A percentile compares a stretch with the other conserved stretches of the same genome.
Conservation (phyloP, 2,797 vertebrate species). For the Fundulus diaphanus region DNA sequence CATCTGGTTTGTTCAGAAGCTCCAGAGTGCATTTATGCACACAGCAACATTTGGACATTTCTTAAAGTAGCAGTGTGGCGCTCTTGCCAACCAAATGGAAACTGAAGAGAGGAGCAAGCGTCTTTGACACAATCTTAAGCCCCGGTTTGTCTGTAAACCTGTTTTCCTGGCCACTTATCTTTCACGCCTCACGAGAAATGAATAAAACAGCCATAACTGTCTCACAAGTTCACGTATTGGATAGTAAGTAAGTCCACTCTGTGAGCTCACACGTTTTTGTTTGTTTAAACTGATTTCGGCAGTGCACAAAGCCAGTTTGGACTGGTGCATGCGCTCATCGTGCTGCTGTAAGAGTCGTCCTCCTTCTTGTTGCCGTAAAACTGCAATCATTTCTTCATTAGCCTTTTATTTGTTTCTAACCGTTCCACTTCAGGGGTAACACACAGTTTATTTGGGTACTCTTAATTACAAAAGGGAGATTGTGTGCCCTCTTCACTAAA, state of each 20-base stretch:
- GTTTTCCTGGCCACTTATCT: neutral
- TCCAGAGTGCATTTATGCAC: neutral
- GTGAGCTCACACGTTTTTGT: conserved; percentile 17
- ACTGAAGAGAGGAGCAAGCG: neutral
- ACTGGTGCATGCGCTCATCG: conserved; percentile 40
- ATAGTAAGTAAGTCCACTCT: conserved; percentile 4
- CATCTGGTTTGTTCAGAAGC: neutral
- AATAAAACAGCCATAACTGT: neutral
- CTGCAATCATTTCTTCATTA: conserved; percentile 89
- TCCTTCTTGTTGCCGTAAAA: conserved; percentile 63
- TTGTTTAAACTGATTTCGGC: conserved; percentile 30
- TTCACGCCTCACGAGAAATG: neutral
- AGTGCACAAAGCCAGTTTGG: conserved; percentile 16
- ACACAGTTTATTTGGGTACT: conserved; percentile 85
- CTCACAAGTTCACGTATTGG: neutral
- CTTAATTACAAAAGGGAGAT: conserved; percentile 87
- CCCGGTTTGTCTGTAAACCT: neutral
- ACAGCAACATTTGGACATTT: neutral
- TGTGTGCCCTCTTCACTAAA: conserved; percentile 69
- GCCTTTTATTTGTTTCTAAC: conserved; percentile 84
- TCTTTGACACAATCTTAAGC: neutral
- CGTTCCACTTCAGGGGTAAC: conserved; percentile 82
- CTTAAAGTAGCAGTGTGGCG: neutral
- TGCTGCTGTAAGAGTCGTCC: conserved; percentile 49
- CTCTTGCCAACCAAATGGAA: neutral